A percentile compares a stretch with the other conserved stretches of the same genome.
phyloP scores from a whole-genome alignment of 30 jellyfish, hydroid and myxozoan species.

The Mastigias papua region DNA sequence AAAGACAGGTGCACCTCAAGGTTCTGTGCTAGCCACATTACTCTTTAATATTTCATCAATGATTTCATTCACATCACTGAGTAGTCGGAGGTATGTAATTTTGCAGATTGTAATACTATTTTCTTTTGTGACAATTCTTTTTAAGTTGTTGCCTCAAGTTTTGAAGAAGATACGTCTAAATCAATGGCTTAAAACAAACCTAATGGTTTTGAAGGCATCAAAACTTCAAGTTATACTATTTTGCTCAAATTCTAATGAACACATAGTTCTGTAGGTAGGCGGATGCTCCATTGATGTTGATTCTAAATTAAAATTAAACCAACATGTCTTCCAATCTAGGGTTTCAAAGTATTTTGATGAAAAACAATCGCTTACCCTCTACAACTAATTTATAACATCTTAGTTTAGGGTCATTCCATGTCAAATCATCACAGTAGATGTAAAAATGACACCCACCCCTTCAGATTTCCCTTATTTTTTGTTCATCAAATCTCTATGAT shows the following conservation, averaged over 20 bases:
- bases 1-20: conserved; percentile 10
- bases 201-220: conserved; percentile 5
- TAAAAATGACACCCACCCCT: too few relatives aligned
- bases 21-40: conserved; percentile 1
- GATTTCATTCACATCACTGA: neutral
- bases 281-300: conserved; percentile 8
- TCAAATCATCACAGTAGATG: too few relatives aligned
- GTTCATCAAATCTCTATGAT: too few relatives aligned
- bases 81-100: conserved; percentile 10
- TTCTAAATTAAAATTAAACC: conserved; percentile 3
- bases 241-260: neutral
- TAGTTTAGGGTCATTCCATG: too few relatives aligned
- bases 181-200: conserved; percentile 9
- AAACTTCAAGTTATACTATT: neutral
- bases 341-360: conserved; percentile 2
- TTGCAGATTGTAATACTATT: neutral
- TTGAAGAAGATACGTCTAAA: conserved; percentile 4
- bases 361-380: neutral
- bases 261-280: conserved; percentile 5
- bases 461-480: too few relatives aligned
- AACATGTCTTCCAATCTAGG: neutral
- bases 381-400: neutral
- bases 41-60: neutral
- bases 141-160: conserved; percentile 24
- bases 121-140: neutral